A percentile compares a stretch with the other conserved stretches of the same genome.
Evolutionary conservation across 2,113 vertebrate genomes (phyloP).

Genomic region (Pithys albifrons): DNA sequence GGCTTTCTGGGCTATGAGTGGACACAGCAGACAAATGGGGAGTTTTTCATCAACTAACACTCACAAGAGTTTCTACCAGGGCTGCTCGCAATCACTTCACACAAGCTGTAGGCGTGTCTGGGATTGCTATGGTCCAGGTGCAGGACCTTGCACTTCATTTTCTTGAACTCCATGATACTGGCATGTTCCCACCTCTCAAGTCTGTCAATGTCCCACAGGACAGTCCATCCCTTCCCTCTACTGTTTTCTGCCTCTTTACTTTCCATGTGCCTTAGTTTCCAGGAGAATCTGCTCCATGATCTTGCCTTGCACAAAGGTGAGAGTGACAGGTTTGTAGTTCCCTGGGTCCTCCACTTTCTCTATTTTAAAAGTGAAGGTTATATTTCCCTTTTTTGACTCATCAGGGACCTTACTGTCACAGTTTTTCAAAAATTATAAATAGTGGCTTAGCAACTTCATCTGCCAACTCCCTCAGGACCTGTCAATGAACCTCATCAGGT

Average conservation of each 20-base stretch:
- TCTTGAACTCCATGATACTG: neutral
- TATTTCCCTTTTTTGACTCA: neutral
- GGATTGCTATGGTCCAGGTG: neutral
- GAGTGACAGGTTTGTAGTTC: neutral
- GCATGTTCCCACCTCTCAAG: neutral
- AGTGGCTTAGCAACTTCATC: neutral
- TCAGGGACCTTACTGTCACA: neutral
- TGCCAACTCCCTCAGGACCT: neutral
- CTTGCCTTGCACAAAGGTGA: neutral
- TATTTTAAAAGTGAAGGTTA: neutral
- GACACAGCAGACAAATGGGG: neutral
- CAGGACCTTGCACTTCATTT: neutral
- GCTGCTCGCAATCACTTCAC: neutral
- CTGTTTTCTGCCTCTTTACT: neutral
- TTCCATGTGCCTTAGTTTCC: neutral
- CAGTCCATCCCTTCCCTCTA: neutral
- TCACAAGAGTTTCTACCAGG: neutral
- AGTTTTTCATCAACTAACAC: neutral
- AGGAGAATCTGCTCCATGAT: neutral
- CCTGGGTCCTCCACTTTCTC: neutral
- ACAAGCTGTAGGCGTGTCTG: rapidly evolving
- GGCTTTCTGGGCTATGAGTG: rapidly evolving
- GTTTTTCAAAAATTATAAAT: neutral
- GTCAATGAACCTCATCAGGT: neutral
- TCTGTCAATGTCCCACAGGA: neutral